phyloP scores from a whole-genome alignment of 2,113 vertebrate genomes.

The Pachyramphus minor region DNA sequence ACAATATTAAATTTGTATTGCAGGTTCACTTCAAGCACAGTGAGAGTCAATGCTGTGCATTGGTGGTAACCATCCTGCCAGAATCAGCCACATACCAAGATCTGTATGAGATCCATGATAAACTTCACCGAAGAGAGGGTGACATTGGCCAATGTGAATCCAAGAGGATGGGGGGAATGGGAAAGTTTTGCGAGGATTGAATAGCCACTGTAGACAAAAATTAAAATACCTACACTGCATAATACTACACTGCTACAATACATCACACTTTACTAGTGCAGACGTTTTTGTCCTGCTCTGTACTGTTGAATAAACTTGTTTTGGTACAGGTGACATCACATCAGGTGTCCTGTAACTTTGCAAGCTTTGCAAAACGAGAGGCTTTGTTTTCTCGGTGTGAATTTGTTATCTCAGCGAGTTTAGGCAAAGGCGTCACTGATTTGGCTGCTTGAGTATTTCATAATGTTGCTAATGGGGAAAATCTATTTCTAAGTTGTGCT shows the following conservation, averaged over 20 bases:
- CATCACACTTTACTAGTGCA: neutral
- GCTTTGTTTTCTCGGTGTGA: neutral
- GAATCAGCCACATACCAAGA: neutral
- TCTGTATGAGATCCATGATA: neutral
- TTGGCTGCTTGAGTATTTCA: neutral
- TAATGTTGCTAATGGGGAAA: neutral
- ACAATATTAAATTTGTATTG: neutral
- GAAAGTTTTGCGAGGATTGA: neutral
- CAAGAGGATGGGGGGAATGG: neutral
- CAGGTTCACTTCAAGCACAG: neutral
- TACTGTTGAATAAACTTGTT: neutral
- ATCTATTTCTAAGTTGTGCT: neutral
- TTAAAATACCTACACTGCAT: neutral
- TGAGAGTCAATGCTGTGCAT: fast-evolving
- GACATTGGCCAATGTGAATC: neutral
- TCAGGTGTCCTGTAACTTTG: neutral
- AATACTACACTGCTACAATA: neutral
- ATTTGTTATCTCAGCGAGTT: neutral
- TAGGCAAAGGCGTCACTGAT: neutral
- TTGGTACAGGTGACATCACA: neutral
- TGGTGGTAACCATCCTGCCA: neutral
- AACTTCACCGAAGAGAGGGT: neutral
- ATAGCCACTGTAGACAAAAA: neutral
- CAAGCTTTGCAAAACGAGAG: neutral
- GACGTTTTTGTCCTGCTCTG: neutral